A percentile compares a stretch with the other conserved stretches of the same genome.
Evolutionary conservation across 2,797 vertebrate species (phyloP).

Genomic region (Eupleurogrammus muticus): DNA sequence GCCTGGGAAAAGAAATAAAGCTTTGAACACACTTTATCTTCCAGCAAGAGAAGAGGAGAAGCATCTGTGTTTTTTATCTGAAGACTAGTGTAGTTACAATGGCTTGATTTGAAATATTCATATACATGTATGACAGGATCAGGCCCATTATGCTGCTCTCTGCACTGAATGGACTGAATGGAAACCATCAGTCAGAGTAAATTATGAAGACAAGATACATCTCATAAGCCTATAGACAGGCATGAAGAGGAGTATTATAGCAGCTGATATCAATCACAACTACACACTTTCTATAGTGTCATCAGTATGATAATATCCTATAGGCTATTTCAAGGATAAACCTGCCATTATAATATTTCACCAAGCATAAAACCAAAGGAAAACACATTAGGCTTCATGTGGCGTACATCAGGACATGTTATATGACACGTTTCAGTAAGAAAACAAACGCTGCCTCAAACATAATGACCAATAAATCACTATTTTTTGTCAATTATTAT

Average conservation of each 20-base stretch:
- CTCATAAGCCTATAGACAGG: slow-evolving; percentile 79
- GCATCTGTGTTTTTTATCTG: slow-evolving; percentile 79
- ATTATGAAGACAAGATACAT: slow-evolving; percentile 80
- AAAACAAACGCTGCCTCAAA: slow-evolving; percentile 42
- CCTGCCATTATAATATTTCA: slow-evolving; percentile 79
- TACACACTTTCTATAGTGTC: slow-evolving; percentile 65
- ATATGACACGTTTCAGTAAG: slow-evolving; percentile 51
- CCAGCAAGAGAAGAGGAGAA: slow-evolving; percentile 66
- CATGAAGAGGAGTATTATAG: slow-evolving; percentile 75
- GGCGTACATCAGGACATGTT: slow-evolving; percentile 59
- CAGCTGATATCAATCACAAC: slow-evolving; percentile 69
- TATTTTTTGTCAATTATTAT: slow-evolving; percentile 20
- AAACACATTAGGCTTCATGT: slow-evolving; percentile 69
- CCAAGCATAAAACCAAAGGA: slow-evolving; percentile 63
- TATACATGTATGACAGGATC: slow-evolving; percentile 82
- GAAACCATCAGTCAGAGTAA: slow-evolving; percentile 77
- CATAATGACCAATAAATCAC: slow-evolving; percentile 49
- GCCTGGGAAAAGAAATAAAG: slow-evolving; percentile 69
- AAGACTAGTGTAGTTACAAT: slow-evolving; percentile 72
- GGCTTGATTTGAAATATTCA: slow-evolving; percentile 82
- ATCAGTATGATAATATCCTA: slow-evolving; percentile 79
- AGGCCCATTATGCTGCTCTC: slow-evolving; percentile 76
- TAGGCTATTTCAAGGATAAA: slow-evolving; percentile 82
- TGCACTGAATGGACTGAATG: slow-evolving; percentile 72
- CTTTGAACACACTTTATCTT: slow-evolving; percentile 74